These are phyloP conservation scores for Malthinus seriepunctatus DNA, from an alignment of 2,888 invertebrate species.

Conservation along the genomic window DNA sequence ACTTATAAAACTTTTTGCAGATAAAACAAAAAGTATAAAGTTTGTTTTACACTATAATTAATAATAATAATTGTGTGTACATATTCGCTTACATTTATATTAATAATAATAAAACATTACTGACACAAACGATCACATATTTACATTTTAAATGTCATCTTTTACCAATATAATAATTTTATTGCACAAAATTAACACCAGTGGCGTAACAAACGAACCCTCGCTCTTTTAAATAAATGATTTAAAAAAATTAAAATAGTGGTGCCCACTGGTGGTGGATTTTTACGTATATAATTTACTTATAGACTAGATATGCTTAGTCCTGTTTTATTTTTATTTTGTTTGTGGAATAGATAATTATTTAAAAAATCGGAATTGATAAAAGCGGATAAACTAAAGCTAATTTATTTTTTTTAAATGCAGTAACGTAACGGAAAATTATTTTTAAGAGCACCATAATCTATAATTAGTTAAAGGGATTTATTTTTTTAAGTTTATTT, in stretches of 20 bases:
- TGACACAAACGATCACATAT: slow-evolving; percentile 11
- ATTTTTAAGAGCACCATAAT: not conserved
- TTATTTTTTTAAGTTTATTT: not conserved
- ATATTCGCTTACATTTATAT: not conserved
- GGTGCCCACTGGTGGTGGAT: not conserved
- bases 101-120: slow-evolving; percentile 5
- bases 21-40: slow-evolving; percentile 17
- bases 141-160: slow-evolving; percentile 22
- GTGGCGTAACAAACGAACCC: not conserved
- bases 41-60: slow-evolving; percentile 5
- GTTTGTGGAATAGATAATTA: slow-evolving; percentile 15
- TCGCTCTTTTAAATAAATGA: not conserved
- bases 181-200: slow-evolving; percentile 19
- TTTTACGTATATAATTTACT: slow-evolving; percentile 13
- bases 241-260: not conserved
- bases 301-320: slow-evolving; percentile 26
- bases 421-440: slow-evolving; percentile 7
- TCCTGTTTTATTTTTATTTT: slow-evolving; percentile 3
- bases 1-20: slow-evolving; percentile 15
- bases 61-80: not conserved
- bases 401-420: not conserved
- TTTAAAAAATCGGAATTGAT: not conserved
- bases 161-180: slow-evolving; percentile 9
- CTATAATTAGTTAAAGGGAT: too few species aligned
- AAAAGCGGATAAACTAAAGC: slow-evolving; percentile 5